Evolutionary conservation across 2,797 vertebrate genomes (phyloP).

Genomic region (Aotus griseimembra): DNA sequence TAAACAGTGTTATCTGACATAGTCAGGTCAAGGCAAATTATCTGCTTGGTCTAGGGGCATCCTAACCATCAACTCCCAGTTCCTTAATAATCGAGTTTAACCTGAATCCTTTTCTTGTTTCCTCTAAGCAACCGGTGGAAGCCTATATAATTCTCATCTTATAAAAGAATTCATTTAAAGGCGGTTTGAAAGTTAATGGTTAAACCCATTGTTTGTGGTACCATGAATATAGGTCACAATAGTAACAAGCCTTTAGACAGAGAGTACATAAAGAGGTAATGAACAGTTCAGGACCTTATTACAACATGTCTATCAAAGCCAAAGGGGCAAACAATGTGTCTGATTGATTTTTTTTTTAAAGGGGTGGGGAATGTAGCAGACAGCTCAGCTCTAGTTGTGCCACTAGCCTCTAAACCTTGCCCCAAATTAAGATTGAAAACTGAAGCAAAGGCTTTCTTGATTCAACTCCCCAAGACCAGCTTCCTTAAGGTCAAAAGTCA

Average conservation of each 20-base stretch:
- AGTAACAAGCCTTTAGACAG: slow-evolving; percentile 86
- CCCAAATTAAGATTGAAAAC: not conserved
- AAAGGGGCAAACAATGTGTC: slow-evolving; percentile 83
- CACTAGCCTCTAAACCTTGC: not conserved
- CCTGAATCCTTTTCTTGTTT: not conserved
- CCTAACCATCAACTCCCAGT: not conserved
- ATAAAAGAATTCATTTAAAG: slow-evolving; percentile 87
- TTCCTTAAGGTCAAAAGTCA: not conserved
- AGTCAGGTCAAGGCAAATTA: not conserved
- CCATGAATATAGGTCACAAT: slow-evolving; percentile 90
- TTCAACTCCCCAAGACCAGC: not conserved
- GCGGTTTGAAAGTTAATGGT: slow-evolving; percentile 93
- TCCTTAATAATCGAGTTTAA: not conserved
- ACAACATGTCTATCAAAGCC: slow-evolving; percentile 85
- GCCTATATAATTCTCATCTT: slow-evolving; percentile 74
- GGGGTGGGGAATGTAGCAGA: slow-evolving; percentile 75
- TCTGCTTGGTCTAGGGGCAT: not conserved
- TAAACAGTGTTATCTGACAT: not conserved
- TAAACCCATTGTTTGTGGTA: slow-evolving; percentile 93
- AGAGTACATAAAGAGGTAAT: slow-evolving; percentile 88
- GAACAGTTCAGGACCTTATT: slow-evolving; percentile 87
- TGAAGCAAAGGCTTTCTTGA: not conserved
- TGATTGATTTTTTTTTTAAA: slow-evolving; percentile 81
- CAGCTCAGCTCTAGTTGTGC: slow-evolving; percentile 72
- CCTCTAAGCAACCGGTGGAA: slow-evolving; percentile 68